phyloP scores from a whole-genome alignment of 2,797 vertebrate genomes.

The Eurystomus glaucurus region DNA sequence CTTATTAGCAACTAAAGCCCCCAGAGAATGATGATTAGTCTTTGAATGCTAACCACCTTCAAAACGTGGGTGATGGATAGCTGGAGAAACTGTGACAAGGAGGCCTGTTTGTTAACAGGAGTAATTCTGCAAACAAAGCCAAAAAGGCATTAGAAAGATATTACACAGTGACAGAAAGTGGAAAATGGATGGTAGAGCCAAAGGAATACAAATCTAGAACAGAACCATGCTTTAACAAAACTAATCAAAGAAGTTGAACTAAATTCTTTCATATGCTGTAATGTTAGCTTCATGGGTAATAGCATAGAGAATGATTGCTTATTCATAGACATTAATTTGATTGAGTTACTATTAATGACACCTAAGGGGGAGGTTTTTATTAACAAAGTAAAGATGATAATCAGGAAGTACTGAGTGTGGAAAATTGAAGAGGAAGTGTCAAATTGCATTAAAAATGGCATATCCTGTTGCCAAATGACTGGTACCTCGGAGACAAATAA shows the following conservation, averaged over 20 bases:
- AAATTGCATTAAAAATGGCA: not conserved
- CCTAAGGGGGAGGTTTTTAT: not conserved
- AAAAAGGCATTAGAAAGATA: not conserved
- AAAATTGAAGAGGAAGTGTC: not conserved
- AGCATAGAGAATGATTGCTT: not conserved
- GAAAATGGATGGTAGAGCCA: not conserved
- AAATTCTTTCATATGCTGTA: not conserved
- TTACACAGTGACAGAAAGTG: not conserved
- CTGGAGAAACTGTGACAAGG: not conserved
- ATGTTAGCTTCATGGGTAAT: not conserved
- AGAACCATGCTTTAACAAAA: not conserved
- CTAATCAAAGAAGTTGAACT: not conserved
- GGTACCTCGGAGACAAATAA: not conserved
- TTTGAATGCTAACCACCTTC: not conserved
- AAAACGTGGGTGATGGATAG: not conserved
- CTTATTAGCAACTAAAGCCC: not conserved
- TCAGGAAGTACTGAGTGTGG: not conserved
- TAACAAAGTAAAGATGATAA: not conserved
- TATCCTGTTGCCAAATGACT: not conserved
- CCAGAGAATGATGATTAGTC: not conserved
- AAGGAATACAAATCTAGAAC: not conserved
- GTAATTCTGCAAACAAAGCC: not conserved
- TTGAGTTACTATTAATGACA: not conserved
- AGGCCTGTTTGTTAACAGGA: not conserved
- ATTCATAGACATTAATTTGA: not conserved